Conservation (phyloP, 2,888 invertebrate species). For the Synergus umbraculus region DNA sequence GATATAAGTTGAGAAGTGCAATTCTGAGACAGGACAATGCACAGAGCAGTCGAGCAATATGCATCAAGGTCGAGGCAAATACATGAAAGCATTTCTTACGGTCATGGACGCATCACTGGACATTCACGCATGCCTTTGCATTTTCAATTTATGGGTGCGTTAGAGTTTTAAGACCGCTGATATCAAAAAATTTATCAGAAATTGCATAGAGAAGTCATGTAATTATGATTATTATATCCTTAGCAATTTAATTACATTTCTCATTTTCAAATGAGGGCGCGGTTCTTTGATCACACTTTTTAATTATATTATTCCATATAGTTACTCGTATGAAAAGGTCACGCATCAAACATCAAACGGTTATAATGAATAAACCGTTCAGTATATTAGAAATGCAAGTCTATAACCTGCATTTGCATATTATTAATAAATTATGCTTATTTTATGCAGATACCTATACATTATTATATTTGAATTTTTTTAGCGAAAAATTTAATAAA, state of each 20-base stretch:
- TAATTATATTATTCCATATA: not conserved
- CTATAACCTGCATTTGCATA: slow-evolving; percentile 29
- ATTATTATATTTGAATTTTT: not conserved
- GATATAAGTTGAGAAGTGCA: slow-evolving; percentile 1
- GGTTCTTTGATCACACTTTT: not conserved
- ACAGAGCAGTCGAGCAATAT: slow-evolving; percentile 59
- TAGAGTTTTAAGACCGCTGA: not conserved
- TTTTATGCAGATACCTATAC: not conserved
- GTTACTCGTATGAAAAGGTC: slow-evolving; percentile 15
- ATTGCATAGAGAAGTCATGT: not conserved
- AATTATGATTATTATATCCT: too few relatives aligned
- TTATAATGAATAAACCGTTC: slow-evolving; percentile 30
- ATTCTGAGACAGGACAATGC: slow-evolving; percentile 51
- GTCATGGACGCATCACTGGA: slow-evolving; percentile 51
- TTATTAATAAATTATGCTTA: slow-evolving; percentile 6
- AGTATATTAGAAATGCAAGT: slow-evolving; percentile 36
- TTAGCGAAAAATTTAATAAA: not conserved
- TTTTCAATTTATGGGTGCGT: slow-evolving; percentile 54
- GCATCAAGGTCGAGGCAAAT: slow-evolving; percentile 65
- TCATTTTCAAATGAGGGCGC: not conserved
- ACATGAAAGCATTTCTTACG: slow-evolving; percentile 45
- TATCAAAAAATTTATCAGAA: not conserved
- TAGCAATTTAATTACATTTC: not conserved
- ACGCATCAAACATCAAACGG: slow-evolving; percentile 17
- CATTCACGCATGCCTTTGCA: slow-evolving; percentile 49